phyloP scores from a whole-genome alignment of 2,888 invertebrate genomes.

The Eulithis testata region DNA sequence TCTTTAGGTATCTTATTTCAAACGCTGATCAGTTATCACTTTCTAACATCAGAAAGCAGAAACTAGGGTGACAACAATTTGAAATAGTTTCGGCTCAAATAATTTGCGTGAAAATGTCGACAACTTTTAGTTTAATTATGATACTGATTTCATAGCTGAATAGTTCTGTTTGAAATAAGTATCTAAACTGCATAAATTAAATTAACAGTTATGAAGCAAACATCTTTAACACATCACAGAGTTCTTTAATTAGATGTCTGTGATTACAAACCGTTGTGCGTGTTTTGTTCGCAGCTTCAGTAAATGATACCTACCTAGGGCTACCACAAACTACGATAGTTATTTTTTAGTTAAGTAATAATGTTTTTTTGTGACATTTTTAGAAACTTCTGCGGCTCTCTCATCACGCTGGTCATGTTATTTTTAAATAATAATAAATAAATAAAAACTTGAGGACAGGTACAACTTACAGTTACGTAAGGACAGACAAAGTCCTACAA shows the following conservation, averaged over 20 bases:
- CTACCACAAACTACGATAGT: too few relatives aligned
- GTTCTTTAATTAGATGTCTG: conserved; percentile 63
- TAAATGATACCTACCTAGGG: conserved; percentile 33
- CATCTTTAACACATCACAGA: conserved; percentile 64
- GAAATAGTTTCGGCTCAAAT: conserved; percentile 7
- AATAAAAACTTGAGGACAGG: too few relatives aligned
- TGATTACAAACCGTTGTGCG: conserved; percentile 66
- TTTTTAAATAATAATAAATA: too few relatives aligned
- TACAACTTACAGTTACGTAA: too few relatives aligned
- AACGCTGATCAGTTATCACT: conserved; percentile 13
- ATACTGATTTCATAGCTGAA: conserved; percentile 21
- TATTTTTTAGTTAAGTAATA: too few relatives aligned
- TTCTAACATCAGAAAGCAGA: conserved; percentile 32
- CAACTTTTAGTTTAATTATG: conserved; percentile 22
- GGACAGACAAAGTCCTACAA: too few relatives aligned
- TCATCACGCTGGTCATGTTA: too few relatives aligned
- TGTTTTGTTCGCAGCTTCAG: conserved; percentile 41
- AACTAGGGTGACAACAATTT: conserved; percentile 21
- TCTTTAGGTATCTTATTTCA: not conserved
- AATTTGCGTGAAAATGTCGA: conserved; percentile 19
- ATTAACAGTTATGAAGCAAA: conserved; percentile 34
- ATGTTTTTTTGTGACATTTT: too few relatives aligned
- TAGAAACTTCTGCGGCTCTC: too few relatives aligned
- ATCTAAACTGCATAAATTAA: conserved; percentile 33
- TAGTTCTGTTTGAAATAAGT: conserved; percentile 3